Evolutionary conservation across 1,140 invertebrate species (phyloP), one percentile per base, ranked within the genome.

Genomic region (Papilio dardanus): DNA sequence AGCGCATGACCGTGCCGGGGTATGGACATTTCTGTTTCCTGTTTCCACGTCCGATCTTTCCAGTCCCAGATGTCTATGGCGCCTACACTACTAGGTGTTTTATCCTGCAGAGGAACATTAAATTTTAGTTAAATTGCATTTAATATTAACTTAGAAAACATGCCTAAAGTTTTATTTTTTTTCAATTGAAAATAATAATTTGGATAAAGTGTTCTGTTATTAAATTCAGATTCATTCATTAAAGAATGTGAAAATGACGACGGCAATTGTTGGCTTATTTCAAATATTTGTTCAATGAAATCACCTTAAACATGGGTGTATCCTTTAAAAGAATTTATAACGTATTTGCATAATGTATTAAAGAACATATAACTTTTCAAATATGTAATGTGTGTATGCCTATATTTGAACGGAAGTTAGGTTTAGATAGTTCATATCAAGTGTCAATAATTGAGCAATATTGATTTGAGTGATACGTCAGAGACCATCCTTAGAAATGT

Each of bases 1-100:
- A 94, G 90, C 2, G 94, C 92, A 78, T 96, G 95, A n/a, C 95
- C 95, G 79, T 95, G 95, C 71, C 95, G 88, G 3, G 95, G 93
- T 76, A 94, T 95, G 16, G 92, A 92, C 92, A 96, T 94, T 81
- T 95, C 94, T 0, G 94, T 92, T 28, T 94, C 90, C 50, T 86
- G 86, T 62, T 91, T 92, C 95, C 95, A 95, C 58, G 87, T 79
- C 31, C 90, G 88, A 7, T 84, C 85, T 35, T 93, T 91, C 79
- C 88, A 90, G 83, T 95, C 93, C 95, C 94, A 95, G 28, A 94
- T 83, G 81, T 95, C 95, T 33, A 96, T 93, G 24, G 87, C 89
- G n/a, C 90, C 88, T 6, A 95, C 89, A 79, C 95, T 95, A 65
- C 92, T 94, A 0, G 94, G 94, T 35, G 93, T 94, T 80, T 94